Conservation (phyloP, 2,113 vertebrate genomes). For the Calonectris borealis region DNA sequence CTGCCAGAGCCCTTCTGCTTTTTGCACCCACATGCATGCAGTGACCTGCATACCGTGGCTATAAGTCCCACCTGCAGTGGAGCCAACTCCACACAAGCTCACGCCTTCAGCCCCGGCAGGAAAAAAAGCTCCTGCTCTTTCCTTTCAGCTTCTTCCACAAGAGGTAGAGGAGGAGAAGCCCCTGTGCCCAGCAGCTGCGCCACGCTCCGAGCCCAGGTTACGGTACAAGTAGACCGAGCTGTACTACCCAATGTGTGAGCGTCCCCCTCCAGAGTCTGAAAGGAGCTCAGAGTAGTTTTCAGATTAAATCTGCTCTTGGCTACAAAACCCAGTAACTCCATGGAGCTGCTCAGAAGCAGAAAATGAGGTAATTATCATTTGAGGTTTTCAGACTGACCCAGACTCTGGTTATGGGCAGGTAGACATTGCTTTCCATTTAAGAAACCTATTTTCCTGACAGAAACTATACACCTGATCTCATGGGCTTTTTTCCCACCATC, state of each 20-base stretch:
- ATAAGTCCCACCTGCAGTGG: rapidly evolving
- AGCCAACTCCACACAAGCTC: not conserved
- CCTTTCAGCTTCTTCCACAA: not conserved
- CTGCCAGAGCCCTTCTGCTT: not conserved
- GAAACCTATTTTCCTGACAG: slow-evolving; percentile 12
- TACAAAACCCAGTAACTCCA: not conserved
- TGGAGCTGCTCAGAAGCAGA: not conserved
- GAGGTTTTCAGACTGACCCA: not conserved
- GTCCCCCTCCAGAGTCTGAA: not conserved
- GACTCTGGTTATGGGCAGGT: not conserved
- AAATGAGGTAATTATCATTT: not conserved
- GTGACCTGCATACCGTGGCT: rapidly evolving
- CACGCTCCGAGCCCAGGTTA: not conserved
- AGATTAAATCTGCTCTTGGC: not conserved
- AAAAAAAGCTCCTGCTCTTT: not conserved
- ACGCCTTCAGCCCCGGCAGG: rapidly evolving
- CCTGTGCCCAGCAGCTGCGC: not conserved
- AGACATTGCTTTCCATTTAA: not conserved
- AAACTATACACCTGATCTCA: slow-evolving; percentile 25
- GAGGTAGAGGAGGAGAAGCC: not conserved
- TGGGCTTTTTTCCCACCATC: not conserved
- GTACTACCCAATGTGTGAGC: not conserved
- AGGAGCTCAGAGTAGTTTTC: not conserved
- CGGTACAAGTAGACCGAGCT: not conserved
- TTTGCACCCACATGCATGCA: not conserved